Evolutionary conservation across 30 jellyfish, hydroid and myxozoan species (phyloP).

Genomic region (Pelagia noctiluca): DNA sequence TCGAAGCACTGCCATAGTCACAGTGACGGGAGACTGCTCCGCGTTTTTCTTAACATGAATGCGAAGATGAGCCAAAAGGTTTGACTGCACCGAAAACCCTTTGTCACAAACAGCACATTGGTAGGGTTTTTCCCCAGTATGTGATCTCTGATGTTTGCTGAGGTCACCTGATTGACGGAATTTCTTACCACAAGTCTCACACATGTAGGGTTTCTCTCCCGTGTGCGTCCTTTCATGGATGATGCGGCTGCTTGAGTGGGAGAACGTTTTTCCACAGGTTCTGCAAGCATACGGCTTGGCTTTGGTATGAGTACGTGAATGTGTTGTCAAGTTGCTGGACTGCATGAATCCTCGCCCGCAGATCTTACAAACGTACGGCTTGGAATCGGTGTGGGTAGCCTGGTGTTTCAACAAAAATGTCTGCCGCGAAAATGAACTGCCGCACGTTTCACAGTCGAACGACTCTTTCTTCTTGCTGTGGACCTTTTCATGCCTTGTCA

Average conservation of each 20-base stretch:
- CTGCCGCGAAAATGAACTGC: constrained; percentile 33
- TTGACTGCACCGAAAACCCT: constrained; percentile 63
- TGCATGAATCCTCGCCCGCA: constrained; percentile 73
- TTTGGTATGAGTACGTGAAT: constrained; percentile 55
- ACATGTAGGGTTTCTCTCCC: constrained; percentile 62
- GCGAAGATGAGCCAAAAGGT: constrained; percentile 63
- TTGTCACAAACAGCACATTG: constrained; percentile 70
- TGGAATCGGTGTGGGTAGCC: constrained; percentile 44
- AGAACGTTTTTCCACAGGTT: constrained; percentile 56
- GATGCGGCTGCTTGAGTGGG: constrained; percentile 71
- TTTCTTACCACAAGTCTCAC: constrained; percentile 63
- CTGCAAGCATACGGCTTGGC: constrained; percentile 53
- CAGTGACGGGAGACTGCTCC: constrained; percentile 3
- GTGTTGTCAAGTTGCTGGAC: constrained; percentile 68
- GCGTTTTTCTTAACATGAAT: constrained; percentile 63
- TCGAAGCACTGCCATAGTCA: constrained; percentile 31
- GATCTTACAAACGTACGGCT: constrained; percentile 50
- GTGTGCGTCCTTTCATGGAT: constrained; percentile 68
- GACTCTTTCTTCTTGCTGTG: constrained; percentile 43
- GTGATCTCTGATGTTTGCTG: constrained; percentile 62
- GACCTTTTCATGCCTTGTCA: constrained; percentile 63
- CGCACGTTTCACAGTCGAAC: constrained; percentile 53
- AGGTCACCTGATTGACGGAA: constrained; percentile 74
- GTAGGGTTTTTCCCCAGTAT: constrained; percentile 73
- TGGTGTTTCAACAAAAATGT: constrained; percentile 36